A percentile compares a stretch with the other conserved stretches of the same genome.
These are phyloP conservation scores for Bolinopsis microptera DNA, from an alignment of 37 sponge, comb jelly and placozoan species.

Conservation along the genomic window DNA sequence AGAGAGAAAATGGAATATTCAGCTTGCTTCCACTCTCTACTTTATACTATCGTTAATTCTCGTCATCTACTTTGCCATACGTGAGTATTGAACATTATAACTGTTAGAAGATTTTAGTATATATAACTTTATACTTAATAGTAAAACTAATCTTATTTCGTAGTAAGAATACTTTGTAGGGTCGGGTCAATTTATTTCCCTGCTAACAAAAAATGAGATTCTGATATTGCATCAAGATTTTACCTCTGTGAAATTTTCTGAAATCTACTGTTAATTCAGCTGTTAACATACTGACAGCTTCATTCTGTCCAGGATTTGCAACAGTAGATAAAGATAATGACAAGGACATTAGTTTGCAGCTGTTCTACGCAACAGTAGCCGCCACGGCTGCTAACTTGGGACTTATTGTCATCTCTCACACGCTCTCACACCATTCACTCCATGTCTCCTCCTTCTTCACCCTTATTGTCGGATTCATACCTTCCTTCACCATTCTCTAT, in stretches of 20 bases:
- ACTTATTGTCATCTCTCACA: background rate
- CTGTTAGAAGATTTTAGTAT: too few relatives aligned
- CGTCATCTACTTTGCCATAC: background rate
- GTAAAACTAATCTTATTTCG: too few relatives aligned
- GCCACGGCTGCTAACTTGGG: background rate
- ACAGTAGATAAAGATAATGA: background rate
- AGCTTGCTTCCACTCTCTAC: background rate
- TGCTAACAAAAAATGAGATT: too few relatives aligned
- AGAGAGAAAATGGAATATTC: conserved; percentile 31
- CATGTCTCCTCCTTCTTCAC: background rate
- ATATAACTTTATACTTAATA: too few relatives aligned
- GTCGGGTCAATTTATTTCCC: too few relatives aligned
- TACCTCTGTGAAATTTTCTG: too few relatives aligned
- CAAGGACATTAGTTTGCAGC: background rate
- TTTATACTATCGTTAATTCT: background rate
- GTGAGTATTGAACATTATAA: too few relatives aligned
- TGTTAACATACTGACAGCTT: too few relatives aligned
- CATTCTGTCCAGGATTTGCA: background rate
- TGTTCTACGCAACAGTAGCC: background rate
- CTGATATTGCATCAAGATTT: too few relatives aligned
- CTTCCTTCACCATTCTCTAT: background rate
- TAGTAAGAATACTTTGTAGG: too few relatives aligned
- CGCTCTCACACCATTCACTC: background rate
- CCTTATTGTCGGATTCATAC: background rate
- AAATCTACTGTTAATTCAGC: too few relatives aligned